Percentiles rank a stretch among this genome's conserved stretches.
phyloP scores from a whole-genome alignment of 2,797 vertebrate species.

The Sardinella longiceps region DNA sequence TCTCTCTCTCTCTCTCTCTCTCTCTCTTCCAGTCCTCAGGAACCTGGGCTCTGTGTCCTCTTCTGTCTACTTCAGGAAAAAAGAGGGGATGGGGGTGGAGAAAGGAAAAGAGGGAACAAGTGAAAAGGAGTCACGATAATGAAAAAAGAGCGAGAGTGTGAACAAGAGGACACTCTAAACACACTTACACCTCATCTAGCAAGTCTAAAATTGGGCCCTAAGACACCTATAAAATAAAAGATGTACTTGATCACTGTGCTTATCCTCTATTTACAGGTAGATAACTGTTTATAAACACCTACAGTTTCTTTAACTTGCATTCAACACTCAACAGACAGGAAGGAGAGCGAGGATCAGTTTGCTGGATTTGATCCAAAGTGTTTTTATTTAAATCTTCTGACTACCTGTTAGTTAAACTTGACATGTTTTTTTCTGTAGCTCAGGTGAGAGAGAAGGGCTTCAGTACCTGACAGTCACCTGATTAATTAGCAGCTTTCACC shows the following conservation, averaged over 20 bases:
- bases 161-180: background rate
- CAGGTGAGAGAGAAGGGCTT: constrained; percentile 7
- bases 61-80: background rate
- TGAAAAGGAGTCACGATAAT: background rate
- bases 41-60: background rate
- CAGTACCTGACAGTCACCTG: background rate
- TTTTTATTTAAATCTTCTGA: background rate
- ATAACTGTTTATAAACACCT: background rate
- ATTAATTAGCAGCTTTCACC: background rate
- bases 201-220: background rate
- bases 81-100: background rate
- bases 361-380: background rate
- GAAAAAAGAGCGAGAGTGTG: background rate
- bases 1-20: background rate
- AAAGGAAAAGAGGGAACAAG: background rate
- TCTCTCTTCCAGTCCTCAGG: constrained; percentile 34
- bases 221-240: background rate
- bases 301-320: background rate
- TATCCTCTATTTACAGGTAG: background rate
- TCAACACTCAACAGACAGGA: background rate
- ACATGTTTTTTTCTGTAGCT: background rate
- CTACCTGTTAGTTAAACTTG: background rate
- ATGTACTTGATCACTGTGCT: background rate
- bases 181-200: too few relatives aligned
- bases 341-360: background rate